Evolutionary conservation across 2,113 vertebrate species (phyloP).

Genomic region (Rhegmatorhina hoffmannsi): DNA sequence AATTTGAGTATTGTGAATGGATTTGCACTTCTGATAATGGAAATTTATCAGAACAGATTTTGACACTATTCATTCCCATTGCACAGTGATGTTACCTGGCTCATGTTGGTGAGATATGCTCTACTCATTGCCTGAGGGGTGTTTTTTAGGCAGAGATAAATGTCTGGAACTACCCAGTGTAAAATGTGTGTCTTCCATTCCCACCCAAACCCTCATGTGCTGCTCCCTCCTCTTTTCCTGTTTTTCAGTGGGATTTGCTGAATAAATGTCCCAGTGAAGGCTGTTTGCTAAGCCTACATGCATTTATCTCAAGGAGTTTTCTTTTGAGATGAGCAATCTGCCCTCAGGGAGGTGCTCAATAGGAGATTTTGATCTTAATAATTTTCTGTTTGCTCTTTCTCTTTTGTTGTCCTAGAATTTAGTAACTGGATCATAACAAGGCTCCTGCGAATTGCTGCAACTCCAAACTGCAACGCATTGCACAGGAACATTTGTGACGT

Average conservation of each 20-base stretch:
- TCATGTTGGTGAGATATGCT: neutral
- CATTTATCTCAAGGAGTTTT: neutral
- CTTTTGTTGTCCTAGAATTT: constrained; percentile 82
- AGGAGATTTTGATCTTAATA: neutral
- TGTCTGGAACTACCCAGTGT: neutral
- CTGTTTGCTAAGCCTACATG: neutral
- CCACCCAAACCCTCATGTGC: neutral
- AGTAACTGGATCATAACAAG: constrained; percentile 92
- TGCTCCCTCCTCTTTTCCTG: neutral
- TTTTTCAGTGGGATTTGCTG: neutral
- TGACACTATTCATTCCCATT: neutral
- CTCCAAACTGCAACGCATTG: constrained; percentile 85
- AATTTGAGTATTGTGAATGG: neutral
- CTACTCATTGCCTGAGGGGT: neutral
- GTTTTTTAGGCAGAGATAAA: neutral
- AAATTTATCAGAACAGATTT: neutral
- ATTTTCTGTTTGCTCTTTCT: neutral
- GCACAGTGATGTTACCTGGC: accelerated
- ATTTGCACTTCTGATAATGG: neutral
- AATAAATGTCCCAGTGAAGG: neutral
- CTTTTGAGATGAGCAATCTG: neutral
- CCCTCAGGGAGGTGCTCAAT: neutral
- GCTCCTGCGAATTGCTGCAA: constrained; percentile 87
- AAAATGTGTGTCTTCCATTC: neutral
- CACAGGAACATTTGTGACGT: constrained; percentile 85